These are phyloP conservation scores for Epirrhoe tristata DNA, from an alignment of 2,888 invertebrate species.

Conservation along the genomic window DNA sequence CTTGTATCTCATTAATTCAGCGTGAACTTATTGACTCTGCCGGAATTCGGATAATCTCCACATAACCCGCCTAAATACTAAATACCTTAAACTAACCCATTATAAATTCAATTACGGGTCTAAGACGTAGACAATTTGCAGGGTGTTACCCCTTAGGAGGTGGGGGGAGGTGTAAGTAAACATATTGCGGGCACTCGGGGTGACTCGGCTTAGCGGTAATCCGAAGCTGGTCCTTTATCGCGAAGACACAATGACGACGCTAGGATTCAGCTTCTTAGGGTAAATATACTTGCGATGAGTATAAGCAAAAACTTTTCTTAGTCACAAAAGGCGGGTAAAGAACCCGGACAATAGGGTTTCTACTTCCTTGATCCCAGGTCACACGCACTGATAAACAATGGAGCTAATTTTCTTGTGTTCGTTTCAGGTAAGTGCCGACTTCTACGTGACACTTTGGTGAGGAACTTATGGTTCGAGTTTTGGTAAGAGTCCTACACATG, in stretches of 20 bases:
- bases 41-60: constrained; percentile 40
- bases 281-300: neutral
- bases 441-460: neutral
- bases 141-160: constrained; percentile 42
- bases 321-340: neutral
- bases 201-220: constrained; percentile 54
- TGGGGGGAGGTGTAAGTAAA: constrained; percentile 54
- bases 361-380: neutral
- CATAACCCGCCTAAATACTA: constrained; percentile 63
- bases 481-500: too few relatives aligned
- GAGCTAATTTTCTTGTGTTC: neutral
- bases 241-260: constrained; percentile 47
- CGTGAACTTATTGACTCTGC: constrained; percentile 36
- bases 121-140: constrained; percentile 77
- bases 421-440: constrained; percentile 2
- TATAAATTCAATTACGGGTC: constrained; percentile 82
- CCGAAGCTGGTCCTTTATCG: constrained; percentile 68
- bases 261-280: constrained; percentile 11
- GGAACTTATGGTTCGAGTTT: neutral
- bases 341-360: neutral
- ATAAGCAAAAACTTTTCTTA: constrained; percentile 17
- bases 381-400: neutral
- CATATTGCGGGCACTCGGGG: constrained; percentile 73
- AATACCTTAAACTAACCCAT: constrained; percentile 80
- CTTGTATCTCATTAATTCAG: constrained; percentile 36